Base-by-base conservation (phyloP, 2,113 vertebrate genomes). In the Cavia aperea region DNA sequence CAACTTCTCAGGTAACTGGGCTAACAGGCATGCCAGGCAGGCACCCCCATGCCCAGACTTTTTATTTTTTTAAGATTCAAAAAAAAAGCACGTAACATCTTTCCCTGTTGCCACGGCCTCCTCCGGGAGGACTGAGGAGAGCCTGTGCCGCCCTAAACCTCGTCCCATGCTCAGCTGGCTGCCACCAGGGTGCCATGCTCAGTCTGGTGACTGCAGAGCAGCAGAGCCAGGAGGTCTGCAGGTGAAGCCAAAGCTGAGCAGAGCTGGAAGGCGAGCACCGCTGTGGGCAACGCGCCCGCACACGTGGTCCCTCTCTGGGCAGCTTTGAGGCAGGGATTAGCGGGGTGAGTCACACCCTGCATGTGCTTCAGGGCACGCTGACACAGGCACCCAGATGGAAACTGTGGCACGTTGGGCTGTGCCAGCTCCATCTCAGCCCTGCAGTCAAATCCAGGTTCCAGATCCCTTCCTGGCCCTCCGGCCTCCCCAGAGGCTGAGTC, bases 251-350 rank as follows among this genome's bases (percentile, higher is more conserved):
- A 83, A 77, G 78, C 75, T 4, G 6, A 79, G 77, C 63, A 33
- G 3, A 56, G 29, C n/a, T 21, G 46, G 68, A 65, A 75, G 62
- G 66, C 7, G 21, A 15, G 13, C 39, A 7, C n/a, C 54, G n/a
- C 10, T 24, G 16, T 2, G 56, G 16, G 18, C 56, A 16, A 13
- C 49, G 56, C 2, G 7, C 26, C 58, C 31, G 13, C 2, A 68
- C 46, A 31, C 4, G 0, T 5, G 49, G 77, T 36, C 19, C 54
- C 31, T n/a, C 72, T 39, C 12, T 23, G 0, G 2, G 10, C 0
- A 5, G 81, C 73, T 86, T 56, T 33, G 6, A 54, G 77, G n/a
- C 68, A n/a, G 39, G 81, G 39, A 79, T 15, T 15, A 68, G 26
- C 51, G 21, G 54, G 12, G 60, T 68, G 43, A 86, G 84, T 51